A percentile compares a stretch with the other conserved stretches of the same genome.
Evolutionary conservation across 2,113 vertebrate species (phyloP).

Genomic region (Bos javanicus): DNA sequence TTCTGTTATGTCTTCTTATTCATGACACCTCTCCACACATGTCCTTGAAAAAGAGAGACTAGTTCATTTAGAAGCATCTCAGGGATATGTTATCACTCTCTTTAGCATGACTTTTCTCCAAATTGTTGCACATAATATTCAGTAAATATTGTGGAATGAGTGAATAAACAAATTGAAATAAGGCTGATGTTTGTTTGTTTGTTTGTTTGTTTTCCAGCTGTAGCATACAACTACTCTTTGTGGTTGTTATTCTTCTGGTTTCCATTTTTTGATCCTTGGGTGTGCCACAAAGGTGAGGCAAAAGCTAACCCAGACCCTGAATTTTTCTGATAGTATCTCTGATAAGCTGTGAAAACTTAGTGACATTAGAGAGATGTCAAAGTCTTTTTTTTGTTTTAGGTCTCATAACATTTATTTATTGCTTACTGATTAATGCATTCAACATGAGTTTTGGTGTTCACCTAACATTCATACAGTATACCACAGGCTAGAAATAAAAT

Average conservation of each 20-base stretch:
- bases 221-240: neutral
- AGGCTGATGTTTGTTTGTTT: neutral
- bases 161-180: neutral
- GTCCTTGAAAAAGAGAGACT: neutral
- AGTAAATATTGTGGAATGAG: neutral
- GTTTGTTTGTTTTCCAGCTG: neutral
- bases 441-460: too few relatives aligned
- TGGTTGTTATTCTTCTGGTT: neutral
- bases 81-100: neutral
- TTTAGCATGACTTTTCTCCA: neutral
- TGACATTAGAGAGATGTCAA: neutral
- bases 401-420: too few relatives aligned
- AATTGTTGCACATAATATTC: neutral
- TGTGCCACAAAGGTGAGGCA: neutral
- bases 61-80: neutral
- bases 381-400: neutral
- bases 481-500: too few relatives aligned
- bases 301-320: neutral
- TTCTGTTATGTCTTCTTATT: neutral
- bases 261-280: neutral
- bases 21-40: neutral
- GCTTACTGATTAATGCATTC: too few relatives aligned
- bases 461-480: too few relatives aligned
- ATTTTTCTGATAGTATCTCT: neutral
- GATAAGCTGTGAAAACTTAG: neutral